Base-by-base conservation (phyloP, 2,888 invertebrate species). In the Apoda limacodes region DNA sequence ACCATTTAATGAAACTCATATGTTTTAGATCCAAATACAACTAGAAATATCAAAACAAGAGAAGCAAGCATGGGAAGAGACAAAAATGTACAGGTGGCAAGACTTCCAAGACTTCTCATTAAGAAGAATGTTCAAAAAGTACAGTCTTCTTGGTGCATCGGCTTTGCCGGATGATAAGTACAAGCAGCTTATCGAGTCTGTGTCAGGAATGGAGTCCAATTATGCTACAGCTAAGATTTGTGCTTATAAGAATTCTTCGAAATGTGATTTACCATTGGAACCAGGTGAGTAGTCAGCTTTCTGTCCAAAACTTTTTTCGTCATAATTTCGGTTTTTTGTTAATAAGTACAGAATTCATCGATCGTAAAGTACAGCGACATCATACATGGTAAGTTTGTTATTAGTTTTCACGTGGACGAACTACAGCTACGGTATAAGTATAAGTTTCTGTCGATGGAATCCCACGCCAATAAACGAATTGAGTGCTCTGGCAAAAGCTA, bases 151-250 rank as follows among this genome's bases (percentile, higher is more conserved):
- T 3, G 94, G 93, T 0, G 80, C 84, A 1, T 83, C 89, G 0
- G 91, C 90, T 0, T 65, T 95, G 10, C 83, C 89, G 0, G 88
- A 88, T 45, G 84, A 87, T 9, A 85, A 87, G 46, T 85, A 83
- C 49, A 83, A 83, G 37, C 76, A 82, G 30, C 72, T 87, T 20
- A 83, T 86, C 54, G 82, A 84, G 43, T 81, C 84, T 0, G 74
- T 88, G 2, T 86, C 87, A 0, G 83, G 86, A 4, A 93, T 93
- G 93, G 84, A 88, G 50, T 82, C 86, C 0, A 88, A 88, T 41
- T 93, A 89, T 52, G 87, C 90, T 0, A 92, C 85, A 7, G 86
- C 91, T 0, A 92, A 88, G 60, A 85, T 93, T 10, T 93, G 92
- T 51, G 85, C 85, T n/a, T 90, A 67, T 46, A 83, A 83, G 21